Percentiles rank a stretch among this genome's conserved stretches.
Conservation (phyloP, 1,140 invertebrate species). For the Danaus melanippus region DNA sequence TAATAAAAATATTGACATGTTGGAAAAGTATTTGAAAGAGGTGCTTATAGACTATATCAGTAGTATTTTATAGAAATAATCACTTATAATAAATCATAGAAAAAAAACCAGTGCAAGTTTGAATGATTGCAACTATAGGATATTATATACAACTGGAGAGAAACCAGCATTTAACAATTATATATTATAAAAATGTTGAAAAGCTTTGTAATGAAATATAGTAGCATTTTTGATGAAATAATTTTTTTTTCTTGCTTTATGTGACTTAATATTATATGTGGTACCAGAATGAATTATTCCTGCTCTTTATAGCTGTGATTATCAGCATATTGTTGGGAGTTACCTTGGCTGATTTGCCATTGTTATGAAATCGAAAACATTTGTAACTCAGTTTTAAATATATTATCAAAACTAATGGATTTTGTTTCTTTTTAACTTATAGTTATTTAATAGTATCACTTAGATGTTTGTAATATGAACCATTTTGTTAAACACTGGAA, state of each 20-base stretch:
- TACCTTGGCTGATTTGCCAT: constrained; percentile 51
- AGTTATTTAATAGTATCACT: neutral
- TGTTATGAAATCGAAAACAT: constrained; percentile 58
- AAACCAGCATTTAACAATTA: constrained; percentile 65
- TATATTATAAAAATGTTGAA: constrained; percentile 65
- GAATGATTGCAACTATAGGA: constrained; percentile 49
- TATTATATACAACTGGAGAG: constrained; percentile 52
- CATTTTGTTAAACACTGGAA: constrained; percentile 30
- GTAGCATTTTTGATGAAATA: constrained; percentile 69
- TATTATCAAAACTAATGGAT: constrained; percentile 40
- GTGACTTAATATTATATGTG: constrained; percentile 59
- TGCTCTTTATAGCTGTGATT: constrained; percentile 50
- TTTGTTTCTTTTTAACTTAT: constrained; percentile 13
- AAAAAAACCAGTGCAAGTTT: constrained; percentile 52
- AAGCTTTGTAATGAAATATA: constrained; percentile 66
- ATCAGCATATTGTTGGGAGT: constrained; percentile 47
- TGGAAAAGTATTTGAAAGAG: constrained; percentile 17
- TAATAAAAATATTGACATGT: constrained; percentile 11
- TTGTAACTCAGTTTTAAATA: constrained; percentile 71
- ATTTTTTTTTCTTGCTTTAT: constrained; percentile 66
- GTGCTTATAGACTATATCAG: constrained; percentile 32
- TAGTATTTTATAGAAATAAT: constrained; percentile 17
- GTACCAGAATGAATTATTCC: constrained; percentile 56
- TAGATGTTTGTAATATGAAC: neutral
- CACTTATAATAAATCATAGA: constrained; percentile 16